phyloP scores from a whole-genome alignment of 2,797 vertebrate species.

The Telmatherina bonti region DNA sequence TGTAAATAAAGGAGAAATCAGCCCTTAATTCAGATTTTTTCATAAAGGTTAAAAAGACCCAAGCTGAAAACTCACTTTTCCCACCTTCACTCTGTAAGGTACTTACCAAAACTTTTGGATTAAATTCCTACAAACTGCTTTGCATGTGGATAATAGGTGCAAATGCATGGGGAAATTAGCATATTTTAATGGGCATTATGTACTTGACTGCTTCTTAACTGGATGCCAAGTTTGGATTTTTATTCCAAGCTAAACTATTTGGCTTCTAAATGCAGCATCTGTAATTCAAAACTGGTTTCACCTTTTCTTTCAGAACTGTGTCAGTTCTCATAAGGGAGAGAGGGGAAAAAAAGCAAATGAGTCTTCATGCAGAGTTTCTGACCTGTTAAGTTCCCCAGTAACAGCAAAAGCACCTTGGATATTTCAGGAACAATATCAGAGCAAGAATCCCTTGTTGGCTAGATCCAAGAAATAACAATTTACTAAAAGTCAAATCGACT shows the following conservation, averaged over 20 bases:
- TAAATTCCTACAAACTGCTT: not conserved
- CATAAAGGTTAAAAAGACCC: not conserved
- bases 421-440: not conserved
- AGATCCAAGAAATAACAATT: conserved; percentile 18
- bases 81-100: not conserved
- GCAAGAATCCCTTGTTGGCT: conserved; percentile 19
- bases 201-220: too few species aligned
- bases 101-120: not conserved
- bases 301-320: too few species aligned
- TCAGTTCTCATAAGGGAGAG: too few species aligned
- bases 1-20: not conserved
- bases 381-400: not conserved
- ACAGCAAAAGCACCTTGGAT: not conserved
- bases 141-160: too few species aligned
- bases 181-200: too few species aligned
- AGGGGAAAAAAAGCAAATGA: not conserved
- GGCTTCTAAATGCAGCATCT: too few species aligned
- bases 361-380: not conserved
- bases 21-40: not conserved
- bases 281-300: too few species aligned
- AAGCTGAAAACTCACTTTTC: too few species aligned
- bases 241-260: too few species aligned
- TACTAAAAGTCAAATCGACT: conserved; percentile 10
- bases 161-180: too few species aligned
- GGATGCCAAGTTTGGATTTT: too few species aligned